These are phyloP conservation scores for Dolichotis patagonum DNA, from an alignment of 2,113 vertebrate species.

Conservation along the genomic window DNA sequence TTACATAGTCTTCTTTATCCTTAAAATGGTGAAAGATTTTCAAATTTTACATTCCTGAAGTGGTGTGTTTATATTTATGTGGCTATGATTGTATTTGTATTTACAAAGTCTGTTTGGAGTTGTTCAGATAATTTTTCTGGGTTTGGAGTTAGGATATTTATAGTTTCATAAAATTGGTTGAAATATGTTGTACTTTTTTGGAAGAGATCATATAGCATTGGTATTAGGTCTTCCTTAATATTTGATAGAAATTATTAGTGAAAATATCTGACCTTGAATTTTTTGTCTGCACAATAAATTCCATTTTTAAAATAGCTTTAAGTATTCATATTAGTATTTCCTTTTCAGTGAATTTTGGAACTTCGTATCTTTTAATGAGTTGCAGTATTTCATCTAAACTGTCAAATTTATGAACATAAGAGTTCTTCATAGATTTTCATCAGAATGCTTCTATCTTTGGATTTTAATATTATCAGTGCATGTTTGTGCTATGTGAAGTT, in stretches of 20 bases:
- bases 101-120: not conserved
- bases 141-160: not conserved
- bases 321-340: not conserved
- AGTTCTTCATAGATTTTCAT: not conserved
- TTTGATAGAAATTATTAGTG: not conserved
- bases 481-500: not conserved
- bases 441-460: not conserved
- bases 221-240: not conserved
- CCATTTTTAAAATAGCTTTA: not conserved
- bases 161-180: not conserved
- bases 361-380: not conserved
- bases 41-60: not conserved
- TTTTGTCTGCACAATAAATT: not conserved
- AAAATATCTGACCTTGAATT: not conserved
- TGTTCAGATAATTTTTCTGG: not conserved
- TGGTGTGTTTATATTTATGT: not conserved
- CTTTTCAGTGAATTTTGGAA: not conserved
- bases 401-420: not conserved
- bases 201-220: not conserved
- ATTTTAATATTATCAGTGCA: not conserved
- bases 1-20: not conserved
- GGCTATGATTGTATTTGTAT: not conserved
- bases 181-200: not conserved
- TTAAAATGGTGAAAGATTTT: not conserved
- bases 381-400: not conserved